Percentiles rank a stretch among this genome's conserved stretches.
Conservation (phyloP, 2,797 vertebrate species). For the Cheracebus regulus region DNA sequence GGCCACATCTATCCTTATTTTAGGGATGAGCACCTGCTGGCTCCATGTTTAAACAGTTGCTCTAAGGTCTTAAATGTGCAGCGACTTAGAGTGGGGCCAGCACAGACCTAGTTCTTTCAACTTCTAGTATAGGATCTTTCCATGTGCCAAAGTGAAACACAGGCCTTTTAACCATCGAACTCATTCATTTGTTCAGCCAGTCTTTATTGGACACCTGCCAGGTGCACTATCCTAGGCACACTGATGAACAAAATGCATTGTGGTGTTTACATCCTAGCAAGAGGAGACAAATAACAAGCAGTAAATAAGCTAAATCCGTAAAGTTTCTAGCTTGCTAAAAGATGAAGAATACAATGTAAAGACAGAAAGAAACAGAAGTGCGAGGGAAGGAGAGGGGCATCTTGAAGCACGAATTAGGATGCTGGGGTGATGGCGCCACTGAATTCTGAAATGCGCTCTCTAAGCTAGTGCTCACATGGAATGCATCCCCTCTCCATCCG, state of each 20-base stretch:
- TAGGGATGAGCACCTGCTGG: neutral
- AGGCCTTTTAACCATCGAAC: no score
- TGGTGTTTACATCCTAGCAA: rapidly evolving
- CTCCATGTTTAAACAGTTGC: neutral
- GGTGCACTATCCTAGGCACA: neutral
- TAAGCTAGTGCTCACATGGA: rapidly evolving
- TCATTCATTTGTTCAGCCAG: neutral
- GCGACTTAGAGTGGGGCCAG: neutral
- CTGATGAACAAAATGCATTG: rapidly evolving
- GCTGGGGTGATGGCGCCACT: neutral
- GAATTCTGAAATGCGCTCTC: neutral
- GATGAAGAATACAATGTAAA: neutral
- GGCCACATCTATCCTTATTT: neutral
- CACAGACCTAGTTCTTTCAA: neutral
- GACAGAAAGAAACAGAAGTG: neutral
- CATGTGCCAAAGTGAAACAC: neutral
- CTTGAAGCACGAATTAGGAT: neutral
- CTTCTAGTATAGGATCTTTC: neutral
- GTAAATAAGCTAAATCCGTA: neutral
- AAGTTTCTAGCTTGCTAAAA: neutral
- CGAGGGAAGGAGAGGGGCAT: neutral
- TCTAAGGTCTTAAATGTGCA: neutral
- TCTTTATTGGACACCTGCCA: neutral
- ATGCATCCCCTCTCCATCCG: no score
- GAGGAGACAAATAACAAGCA: neutral